Base-by-base conservation (phyloP, 1,140 invertebrate species). In the roundworm (Caenorhabditis elegans) region DNA sequence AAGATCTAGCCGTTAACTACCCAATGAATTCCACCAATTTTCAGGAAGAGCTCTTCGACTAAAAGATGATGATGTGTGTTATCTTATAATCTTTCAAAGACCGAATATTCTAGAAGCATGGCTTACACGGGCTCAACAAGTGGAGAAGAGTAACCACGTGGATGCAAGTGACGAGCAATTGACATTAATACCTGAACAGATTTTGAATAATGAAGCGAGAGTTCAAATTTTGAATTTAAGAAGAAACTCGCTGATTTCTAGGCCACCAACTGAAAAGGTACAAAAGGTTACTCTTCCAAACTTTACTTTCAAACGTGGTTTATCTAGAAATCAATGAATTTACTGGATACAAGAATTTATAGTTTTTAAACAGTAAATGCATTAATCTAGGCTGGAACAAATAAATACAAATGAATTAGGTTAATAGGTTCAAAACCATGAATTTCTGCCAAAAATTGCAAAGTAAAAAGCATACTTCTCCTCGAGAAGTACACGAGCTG, bases 221-320 rank as follows among this genome's bases (percentile, higher is more conserved):
- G 34, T 65, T 65, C 55, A 65, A 22, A 34, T 65, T 36, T 34
- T 79, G 31, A 79, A 79, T 60, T 60, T 79, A 22, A 79, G 78
- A 34, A 36, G 78, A n/a, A 79, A 79, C 24, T 79, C 78, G 0
- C 19, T 79, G 49, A 55, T 47, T 24, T 60, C 19, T 4, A 60
- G 78, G 51, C 55, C 55, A 10, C 55, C 55, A 10, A 65, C 55
- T 4, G 55, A 65, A 10, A 65, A 65, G 26, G 51, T 55, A 17
- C n/a, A n/a, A n/a, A n/a, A n/a, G n/a, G n/a, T n/a, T n/a, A n/a
- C n/a, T n/a, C n/a, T n/a, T n/a, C n/a, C n/a, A n/a, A n/a, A n/a
- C n/a, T n/a, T n/a, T n/a, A n/a, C n/a, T n/a, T n/a, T n/a, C n/a
- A n/a, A n/a, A n/a, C n/a, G n/a, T n/a, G n/a, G n/a, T n/a, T n/a